These are phyloP conservation scores for Oscheius sp. DNA, from an alignment of 2,888 invertebrate species.

Conservation along the genomic window DNA sequence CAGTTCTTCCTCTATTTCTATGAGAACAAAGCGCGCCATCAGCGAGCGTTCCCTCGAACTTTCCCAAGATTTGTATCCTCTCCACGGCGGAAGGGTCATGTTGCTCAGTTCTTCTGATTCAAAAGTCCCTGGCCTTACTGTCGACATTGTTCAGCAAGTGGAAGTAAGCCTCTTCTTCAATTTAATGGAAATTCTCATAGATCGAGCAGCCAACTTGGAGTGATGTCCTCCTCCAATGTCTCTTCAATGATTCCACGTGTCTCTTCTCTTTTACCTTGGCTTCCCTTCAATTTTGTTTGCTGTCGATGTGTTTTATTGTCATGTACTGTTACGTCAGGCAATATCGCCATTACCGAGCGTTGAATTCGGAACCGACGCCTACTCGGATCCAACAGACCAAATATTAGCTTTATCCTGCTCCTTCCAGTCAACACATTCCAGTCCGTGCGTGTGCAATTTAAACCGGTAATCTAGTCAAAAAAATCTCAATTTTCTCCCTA, in stretches of 20 bases:
- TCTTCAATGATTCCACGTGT: constrained; percentile 59
- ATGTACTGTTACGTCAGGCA: constrained; percentile 49
- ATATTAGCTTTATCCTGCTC: constrained; percentile 14
- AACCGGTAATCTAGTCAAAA: constrained; percentile 21
- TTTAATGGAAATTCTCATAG: background rate
- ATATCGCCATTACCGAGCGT: constrained; percentile 17
- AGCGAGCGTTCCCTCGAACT: constrained; percentile 27
- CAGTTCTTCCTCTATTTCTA: constrained; percentile 17
- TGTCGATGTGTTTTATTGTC: constrained; percentile 53
- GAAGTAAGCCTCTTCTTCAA: background rate
- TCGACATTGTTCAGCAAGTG: background rate
- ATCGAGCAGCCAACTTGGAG: background rate
- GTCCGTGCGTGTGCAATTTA: constrained; percentile 17
- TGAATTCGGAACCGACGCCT: background rate
- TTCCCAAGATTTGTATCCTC: constrained; percentile 34
- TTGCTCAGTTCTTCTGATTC: background rate
- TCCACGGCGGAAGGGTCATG: constrained; percentile 15
- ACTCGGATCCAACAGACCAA: background rate
- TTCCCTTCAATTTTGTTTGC: constrained; percentile 54
- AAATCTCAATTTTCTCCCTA: background rate
- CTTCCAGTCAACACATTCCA: constrained; percentile 14
- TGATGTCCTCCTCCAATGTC: constrained; percentile 43
- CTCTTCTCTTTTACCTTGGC: constrained; percentile 60
- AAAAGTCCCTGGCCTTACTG: background rate
- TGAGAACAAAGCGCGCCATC: constrained; percentile 25